Conservation (phyloP, 1,140 invertebrate genomes). For the Drosophila seguyi region DNA sequence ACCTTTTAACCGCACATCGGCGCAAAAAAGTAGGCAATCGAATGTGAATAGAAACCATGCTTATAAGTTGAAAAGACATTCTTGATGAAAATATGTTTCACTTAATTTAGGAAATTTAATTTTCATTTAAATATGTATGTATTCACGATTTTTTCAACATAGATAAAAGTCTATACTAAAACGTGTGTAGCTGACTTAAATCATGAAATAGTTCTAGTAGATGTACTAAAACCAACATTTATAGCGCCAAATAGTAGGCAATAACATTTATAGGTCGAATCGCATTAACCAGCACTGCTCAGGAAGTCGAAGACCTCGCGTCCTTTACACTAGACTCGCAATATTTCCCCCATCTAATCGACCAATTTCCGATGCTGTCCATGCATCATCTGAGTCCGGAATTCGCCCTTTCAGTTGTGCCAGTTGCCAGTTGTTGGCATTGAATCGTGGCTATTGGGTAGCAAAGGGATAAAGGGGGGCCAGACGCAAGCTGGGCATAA, state of each 20-base stretch:
- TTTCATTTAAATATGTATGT: background rate
- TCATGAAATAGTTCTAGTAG: background rate
- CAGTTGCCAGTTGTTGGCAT: conserved; percentile 11
- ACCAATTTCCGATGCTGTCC: conserved; percentile 39
- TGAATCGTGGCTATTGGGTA: background rate
- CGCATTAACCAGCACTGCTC: conserved; percentile 18
- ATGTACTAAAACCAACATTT: background rate
- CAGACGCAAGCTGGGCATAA: conserved; percentile 54
- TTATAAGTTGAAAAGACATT: background rate
- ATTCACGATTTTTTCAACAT: too few relatives aligned
- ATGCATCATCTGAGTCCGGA: conserved; percentile 34
- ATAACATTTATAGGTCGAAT: background rate
- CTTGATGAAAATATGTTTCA: background rate
- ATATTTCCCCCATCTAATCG: conserved; percentile 41
- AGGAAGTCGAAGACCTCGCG: background rate
- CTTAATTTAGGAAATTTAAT: background rate
- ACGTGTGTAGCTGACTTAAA: background rate
- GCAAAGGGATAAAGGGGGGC: background rate
- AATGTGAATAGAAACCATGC: too few relatives aligned
- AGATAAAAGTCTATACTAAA: too few relatives aligned
- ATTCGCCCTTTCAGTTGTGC: conserved; percentile 11
- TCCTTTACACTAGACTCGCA: conserved; percentile 11
- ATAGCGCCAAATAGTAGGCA: conserved; percentile 31
- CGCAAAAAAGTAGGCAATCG: conserved; percentile 6
- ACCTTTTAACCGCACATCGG: background rate